Conservation (phyloP, 2,113 vertebrate genomes). For the Nymphicus hollandicus region DNA sequence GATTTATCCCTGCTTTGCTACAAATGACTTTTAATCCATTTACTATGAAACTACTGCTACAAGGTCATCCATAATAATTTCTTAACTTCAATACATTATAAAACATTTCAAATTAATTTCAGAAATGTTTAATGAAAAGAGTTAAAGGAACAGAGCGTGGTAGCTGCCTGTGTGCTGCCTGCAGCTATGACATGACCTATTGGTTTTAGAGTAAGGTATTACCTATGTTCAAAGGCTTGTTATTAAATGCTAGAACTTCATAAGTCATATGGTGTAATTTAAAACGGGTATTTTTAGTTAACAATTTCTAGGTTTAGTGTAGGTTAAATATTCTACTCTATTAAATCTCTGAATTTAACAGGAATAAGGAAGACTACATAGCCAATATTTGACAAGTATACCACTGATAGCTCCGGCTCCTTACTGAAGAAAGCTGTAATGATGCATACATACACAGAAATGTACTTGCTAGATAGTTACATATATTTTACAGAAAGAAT, state of each 20-base stretch:
- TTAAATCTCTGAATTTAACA: not conserved
- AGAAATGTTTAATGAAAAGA: not conserved
- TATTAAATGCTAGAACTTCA: not conserved
- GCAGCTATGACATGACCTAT: not conserved
- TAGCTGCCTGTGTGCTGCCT: not conserved
- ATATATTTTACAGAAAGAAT: not conserved
- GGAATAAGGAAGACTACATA: not conserved
- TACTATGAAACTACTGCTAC: not conserved
- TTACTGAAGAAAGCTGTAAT: not conserved
- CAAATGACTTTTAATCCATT: not conserved
- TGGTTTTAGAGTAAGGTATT: not conserved
- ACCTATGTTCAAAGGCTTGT: not conserved
- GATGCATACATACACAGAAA: not conserved
- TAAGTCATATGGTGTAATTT: not conserved
- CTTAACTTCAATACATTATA: slow-evolving; percentile 11
- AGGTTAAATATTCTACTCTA: not conserved
- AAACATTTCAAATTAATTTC: slow-evolving; percentile 23
- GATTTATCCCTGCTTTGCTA: not conserved
- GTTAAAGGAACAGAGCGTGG: not conserved
- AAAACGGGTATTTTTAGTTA: not conserved
- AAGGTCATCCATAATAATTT: not conserved
- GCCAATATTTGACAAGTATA: not conserved
- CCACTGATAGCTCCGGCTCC: not conserved
- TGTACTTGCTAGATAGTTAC: not conserved
- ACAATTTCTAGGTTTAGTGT: not conserved